Evolutionary conservation across 2,797 vertebrate species (phyloP), one percentile per base, ranked within the genome.

Genomic region (Toxotes lorentzi): DNA sequence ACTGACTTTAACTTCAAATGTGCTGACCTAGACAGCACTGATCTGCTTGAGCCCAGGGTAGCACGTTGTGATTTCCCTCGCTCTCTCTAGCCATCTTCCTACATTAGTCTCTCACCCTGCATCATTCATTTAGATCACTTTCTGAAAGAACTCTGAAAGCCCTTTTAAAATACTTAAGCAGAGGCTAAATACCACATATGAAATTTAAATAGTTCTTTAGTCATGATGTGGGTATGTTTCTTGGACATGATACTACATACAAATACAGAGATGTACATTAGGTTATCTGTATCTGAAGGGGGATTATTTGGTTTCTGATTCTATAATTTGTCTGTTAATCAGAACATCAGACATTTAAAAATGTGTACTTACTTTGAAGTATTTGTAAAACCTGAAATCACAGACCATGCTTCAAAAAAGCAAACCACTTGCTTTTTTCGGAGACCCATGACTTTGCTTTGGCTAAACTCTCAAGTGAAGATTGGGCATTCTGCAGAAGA

Each of bases 1-100:
- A 65, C 82, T 41, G 81, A 85, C 88, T 92, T 91, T 88, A 85
- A 90, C 89, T 91, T 92, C 78, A 87, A 83, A 92, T 89, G 81
- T 91, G 92, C 91, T 89, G 92, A 92, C 88, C 88, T 73, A 72
- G 90, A 87, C 90, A 19, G 66, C 13, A 14, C 82, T 80, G 85
- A 88, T 88, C 86, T 81, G 87, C 79, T 78, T 53, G 70, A 88
- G 85, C 83, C 63, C 60, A 47, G 53, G 78, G 78, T 79, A 63
- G 78, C 83, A 76, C 64, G 79, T 90, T 87, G 87, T 77, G 87
- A 88, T 87, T 84, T 70, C 77, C 62, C 78, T 58, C 6, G 34
- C 84, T 78, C 76, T 61, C 61, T 68, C 76, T 41, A 40, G 45
- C 83, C 81, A 80, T 89, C 86, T 75, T 35, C 58, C 76, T 56